Evolutionary conservation across 2,888 invertebrate species (phyloP).

Genomic region (Lottia gigantea): DNA sequence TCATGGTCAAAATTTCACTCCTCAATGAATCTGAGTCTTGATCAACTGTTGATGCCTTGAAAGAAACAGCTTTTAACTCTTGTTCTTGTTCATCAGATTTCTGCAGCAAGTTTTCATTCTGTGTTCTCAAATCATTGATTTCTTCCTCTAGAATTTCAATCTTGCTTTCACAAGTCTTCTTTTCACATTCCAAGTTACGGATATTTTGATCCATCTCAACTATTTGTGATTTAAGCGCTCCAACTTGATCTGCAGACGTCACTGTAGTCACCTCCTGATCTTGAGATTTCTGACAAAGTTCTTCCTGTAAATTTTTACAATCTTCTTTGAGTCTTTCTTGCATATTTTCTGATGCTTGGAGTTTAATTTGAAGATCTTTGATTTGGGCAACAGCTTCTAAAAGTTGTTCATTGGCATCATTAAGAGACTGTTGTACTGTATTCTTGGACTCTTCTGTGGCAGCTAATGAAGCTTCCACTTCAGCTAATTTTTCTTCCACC

Average conservation of each 20-base stretch:
- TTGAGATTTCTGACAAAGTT: slow-evolving; percentile 6
- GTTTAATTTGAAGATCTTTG: slow-evolving; percentile 18
- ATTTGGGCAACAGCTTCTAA: slow-evolving; percentile 7
- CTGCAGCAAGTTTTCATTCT: slow-evolving; percentile 11
- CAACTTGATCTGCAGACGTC: slow-evolving; percentile 8
- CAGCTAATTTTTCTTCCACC: slow-evolving; percentile 25
- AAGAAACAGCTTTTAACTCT: not conserved
- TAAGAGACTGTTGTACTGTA: slow-evolving; percentile 17
- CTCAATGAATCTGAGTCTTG: slow-evolving; percentile 6
- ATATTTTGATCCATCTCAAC: slow-evolving; percentile 19
- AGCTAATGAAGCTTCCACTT: slow-evolving; percentile 22
- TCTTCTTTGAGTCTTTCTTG: slow-evolving; percentile 20
- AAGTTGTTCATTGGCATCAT: slow-evolving; percentile 9
- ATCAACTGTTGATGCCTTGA: slow-evolving; percentile 8
- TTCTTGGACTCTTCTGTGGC: slow-evolving; percentile 12
- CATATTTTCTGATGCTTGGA: slow-evolving; percentile 21
- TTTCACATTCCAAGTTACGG: slow-evolving; percentile 7
- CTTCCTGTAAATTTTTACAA: slow-evolving; percentile 15
- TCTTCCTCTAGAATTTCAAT: slow-evolving; percentile 15
- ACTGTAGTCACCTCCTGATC: slow-evolving; percentile 12
- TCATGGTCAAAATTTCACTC: not conserved
- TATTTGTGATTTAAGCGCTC: slow-evolving; percentile 8
- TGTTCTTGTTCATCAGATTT: not conserved
- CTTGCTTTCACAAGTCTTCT: slow-evolving; percentile 8
- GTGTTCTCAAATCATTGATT: slow-evolving; percentile 9